Evolutionary conservation across 2,113 vertebrate species (phyloP).

Genomic region (Engystomops pustulosus): DNA sequence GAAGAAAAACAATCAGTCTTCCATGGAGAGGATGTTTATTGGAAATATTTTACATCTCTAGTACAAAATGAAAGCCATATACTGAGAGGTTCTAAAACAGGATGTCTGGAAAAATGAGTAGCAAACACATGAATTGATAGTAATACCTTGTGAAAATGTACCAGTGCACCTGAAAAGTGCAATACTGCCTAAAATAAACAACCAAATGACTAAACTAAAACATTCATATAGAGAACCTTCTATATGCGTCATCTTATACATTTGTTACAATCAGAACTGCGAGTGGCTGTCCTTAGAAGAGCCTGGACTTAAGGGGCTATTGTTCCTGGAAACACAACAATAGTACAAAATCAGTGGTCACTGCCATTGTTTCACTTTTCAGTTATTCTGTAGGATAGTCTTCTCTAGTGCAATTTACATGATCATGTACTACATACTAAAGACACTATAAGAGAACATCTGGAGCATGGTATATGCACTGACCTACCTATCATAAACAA

Average conservation of each 20-base stretch:
- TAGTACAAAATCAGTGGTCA: too few relatives aligned
- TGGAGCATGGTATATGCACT: too few relatives aligned
- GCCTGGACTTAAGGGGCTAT: neutral
- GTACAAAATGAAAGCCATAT: conserved; percentile 74
- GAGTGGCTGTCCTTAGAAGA: neutral
- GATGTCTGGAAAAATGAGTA: conserved; percentile 43
- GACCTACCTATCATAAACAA: too few relatives aligned
- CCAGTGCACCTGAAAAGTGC: conserved; percentile 12
- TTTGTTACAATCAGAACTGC: neutral
- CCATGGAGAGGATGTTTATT: conserved; percentile 78
- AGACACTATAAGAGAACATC: neutral
- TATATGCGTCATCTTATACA: neutral
- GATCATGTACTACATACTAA: neutral
- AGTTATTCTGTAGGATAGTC: neutral
- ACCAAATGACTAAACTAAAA: neutral
- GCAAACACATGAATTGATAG: conserved; percentile 25
- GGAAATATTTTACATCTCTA: conserved; percentile 72
- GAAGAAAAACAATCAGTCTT: conserved; percentile 32
- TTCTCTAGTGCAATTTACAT: neutral
- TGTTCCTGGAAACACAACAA: neutral
- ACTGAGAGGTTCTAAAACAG: conserved; percentile 60
- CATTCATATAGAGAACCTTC: conserved; percentile 24
- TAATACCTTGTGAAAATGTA: conserved; percentile 17
- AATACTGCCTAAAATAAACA: conserved; percentile 28
- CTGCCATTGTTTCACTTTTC: too few relatives aligned